These are phyloP conservation scores for Ciconia stormi DNA, from an alignment of 2,113 vertebrate genomes.

Conservation along the genomic window DNA sequence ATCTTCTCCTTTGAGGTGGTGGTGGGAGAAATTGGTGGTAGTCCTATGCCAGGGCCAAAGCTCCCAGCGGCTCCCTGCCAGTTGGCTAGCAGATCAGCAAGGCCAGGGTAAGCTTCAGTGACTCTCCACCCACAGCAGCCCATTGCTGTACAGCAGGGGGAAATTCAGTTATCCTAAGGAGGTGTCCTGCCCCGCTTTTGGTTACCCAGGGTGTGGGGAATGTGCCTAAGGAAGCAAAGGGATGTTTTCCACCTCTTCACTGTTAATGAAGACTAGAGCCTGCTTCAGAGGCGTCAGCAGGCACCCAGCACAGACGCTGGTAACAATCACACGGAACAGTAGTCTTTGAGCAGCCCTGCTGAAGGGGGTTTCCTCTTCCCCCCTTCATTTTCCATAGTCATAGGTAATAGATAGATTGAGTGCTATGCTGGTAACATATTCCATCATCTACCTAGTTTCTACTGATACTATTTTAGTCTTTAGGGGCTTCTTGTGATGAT, in stretches of 20 bases:
- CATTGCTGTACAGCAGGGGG: background rate
- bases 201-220: background rate
- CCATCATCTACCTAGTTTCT: background rate
- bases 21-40: background rate
- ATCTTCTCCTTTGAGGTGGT: background rate
- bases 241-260: background rate
- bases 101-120: background rate
- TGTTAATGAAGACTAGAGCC: background rate
- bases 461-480: background rate
- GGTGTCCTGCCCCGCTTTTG: background rate
- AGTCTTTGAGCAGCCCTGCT: background rate
- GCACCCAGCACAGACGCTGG: background rate
- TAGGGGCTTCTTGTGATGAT: background rate
- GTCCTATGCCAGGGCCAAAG: background rate
- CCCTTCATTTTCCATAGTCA: background rate
- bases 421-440: background rate
- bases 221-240: background rate
- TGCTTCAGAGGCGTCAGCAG: background rate
- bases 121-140: background rate
- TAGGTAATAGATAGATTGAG: background rate
- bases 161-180: background rate
- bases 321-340: background rate
- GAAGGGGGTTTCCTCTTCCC: background rate
- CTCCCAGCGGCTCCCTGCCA: background rate
- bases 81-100: background rate